Evolutionary conservation across 1,140 invertebrate genomes (phyloP), one percentile per base, ranked within the genome.

Genomic region (Drosophila santomea): DNA sequence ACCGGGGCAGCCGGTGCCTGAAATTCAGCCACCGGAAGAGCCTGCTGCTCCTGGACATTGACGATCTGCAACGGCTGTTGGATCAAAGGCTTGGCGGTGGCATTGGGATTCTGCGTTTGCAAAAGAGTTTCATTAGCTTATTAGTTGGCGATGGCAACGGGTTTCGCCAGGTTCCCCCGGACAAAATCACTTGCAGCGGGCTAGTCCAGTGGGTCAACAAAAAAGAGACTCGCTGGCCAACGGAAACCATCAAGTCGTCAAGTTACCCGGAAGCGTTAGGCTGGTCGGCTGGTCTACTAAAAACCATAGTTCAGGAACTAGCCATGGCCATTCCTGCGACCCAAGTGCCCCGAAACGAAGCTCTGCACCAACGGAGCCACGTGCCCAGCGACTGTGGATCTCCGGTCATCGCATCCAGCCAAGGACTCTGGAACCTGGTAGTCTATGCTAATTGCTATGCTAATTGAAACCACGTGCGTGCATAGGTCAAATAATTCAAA

Each of bases 261-360:
- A 39, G 52, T 12, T 20, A 28, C 28, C 39, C 25, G 45, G 45
- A 66, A 50, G 56, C 36, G 36, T 58, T 43, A 41, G 43, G 43
- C 63, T 57, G 25, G 54, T 63, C 48, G 54, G 47, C 38, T 69
- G 50, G 58, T 66, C 72, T 75, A 86, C 82, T 90, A 84, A 86
- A 91, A 91, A 91, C 86, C 60, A 88, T 92, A 91, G 91, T 92
- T 92, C 74, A 91, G 91, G 89, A 92, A 90, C 38, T 92, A 92
- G 91, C 86, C 78, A 92, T 92, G 91, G 73, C 89, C 91, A 92
- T 90, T 92, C 75, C 91, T 91, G 80, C 80, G 72, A 84, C 86
- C 84, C 84, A 74, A 89, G 72, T 89, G 75, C 80, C 84, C 91
- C 72, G 55, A 91, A 92, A 89, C 90, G 72, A 78, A 57, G 45